Evolutionary conservation across 2,888 invertebrate genomes (phyloP).

Genomic region (Oeneis ivallda): DNA sequence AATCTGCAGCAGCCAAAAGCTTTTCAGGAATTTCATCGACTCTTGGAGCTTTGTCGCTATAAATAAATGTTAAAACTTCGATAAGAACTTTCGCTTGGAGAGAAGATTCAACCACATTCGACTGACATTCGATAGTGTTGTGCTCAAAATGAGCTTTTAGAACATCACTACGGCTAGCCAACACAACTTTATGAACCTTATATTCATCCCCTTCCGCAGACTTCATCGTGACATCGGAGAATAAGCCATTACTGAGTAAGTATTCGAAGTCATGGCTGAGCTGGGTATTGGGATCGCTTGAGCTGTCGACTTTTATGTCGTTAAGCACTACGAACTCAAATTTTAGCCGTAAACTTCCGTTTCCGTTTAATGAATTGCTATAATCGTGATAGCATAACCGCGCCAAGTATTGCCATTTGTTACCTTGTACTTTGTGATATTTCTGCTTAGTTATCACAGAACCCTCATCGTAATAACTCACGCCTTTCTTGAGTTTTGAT

Average conservation of each 20-base stretch:
- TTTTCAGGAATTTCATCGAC: conserved; percentile 73
- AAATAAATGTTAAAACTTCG: conserved; percentile 70
- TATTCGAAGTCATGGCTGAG: conserved; percentile 70
- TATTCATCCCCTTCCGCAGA: conserved; percentile 65
- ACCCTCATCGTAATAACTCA: too few species aligned
- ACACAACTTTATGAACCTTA: conserved; percentile 70
- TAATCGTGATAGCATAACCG: too few species aligned
- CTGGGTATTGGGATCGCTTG: conserved; percentile 60
- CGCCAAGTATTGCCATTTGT: conserved; percentile 74
- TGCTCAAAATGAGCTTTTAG: conserved; percentile 74
- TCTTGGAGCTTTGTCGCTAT: conserved; percentile 71
- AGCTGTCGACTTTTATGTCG: conserved; percentile 64
- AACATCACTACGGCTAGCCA: conserved; percentile 71
- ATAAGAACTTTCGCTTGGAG: conserved; percentile 65
- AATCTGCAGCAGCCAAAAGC: conserved; percentile 71
- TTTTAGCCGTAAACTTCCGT: conserved; percentile 69
- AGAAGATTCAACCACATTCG: conserved; percentile 67
- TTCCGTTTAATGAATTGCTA: conserved; percentile 68
- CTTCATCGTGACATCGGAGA: conserved; percentile 71
- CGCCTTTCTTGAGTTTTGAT: conserved; percentile 67
- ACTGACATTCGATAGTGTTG: conserved; percentile 67
- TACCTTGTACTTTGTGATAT: conserved; percentile 68
- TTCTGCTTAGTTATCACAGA: too few species aligned
- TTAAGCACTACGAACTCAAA: conserved; percentile 71
- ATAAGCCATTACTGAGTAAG: conserved; percentile 63